Conservation (phyloP, 37 sponge, comb jelly and placozoan species). For the Halichondria panicea region DNA sequence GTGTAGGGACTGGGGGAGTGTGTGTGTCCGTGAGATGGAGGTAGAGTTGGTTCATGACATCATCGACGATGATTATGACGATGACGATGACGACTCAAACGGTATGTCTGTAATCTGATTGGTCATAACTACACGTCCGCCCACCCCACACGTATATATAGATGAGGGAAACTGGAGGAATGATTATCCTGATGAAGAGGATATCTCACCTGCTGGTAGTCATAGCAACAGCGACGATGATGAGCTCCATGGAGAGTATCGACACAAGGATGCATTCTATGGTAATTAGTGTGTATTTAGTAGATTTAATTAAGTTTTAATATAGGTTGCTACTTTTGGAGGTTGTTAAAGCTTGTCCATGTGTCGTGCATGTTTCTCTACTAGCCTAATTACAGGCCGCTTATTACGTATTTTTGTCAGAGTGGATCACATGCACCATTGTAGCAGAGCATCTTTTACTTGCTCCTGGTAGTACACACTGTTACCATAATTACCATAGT, state of each 20-base stretch:
- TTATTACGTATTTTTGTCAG: too few species aligned
- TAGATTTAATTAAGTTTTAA: too few species aligned
- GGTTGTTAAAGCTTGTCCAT: too few species aligned
- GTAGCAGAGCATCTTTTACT: too few species aligned
- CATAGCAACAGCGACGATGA: conserved; percentile 19
- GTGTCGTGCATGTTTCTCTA: too few species aligned
- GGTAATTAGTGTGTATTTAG: too few species aligned
- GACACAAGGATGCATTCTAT: conserved; percentile 6
- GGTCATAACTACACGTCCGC: neutral
- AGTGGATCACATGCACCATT: too few species aligned
- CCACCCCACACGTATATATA: conserved; percentile 1
- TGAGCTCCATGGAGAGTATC: neutral
- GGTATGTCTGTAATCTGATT: conserved; percentile 39
- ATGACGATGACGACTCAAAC: conserved; percentile 86
- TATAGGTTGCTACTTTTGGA: too few species aligned
- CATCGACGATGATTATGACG: conserved; percentile 43
- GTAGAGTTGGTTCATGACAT: conserved; percentile 62
- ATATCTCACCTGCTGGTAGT: neutral
- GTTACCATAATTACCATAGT: too few species aligned
- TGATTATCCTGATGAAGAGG: conserved; percentile 84
- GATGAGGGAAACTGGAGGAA: conserved; percentile 80
- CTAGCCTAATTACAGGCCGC: neutral
- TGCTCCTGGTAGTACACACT: too few species aligned
- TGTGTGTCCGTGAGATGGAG: neutral
- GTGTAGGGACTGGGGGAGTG: too few species aligned